Evolutionary conservation across 2,797 vertebrate genomes (phyloP), one percentile per base, ranked within the genome.

Genomic region (Megaceryle alcyon): DNA sequence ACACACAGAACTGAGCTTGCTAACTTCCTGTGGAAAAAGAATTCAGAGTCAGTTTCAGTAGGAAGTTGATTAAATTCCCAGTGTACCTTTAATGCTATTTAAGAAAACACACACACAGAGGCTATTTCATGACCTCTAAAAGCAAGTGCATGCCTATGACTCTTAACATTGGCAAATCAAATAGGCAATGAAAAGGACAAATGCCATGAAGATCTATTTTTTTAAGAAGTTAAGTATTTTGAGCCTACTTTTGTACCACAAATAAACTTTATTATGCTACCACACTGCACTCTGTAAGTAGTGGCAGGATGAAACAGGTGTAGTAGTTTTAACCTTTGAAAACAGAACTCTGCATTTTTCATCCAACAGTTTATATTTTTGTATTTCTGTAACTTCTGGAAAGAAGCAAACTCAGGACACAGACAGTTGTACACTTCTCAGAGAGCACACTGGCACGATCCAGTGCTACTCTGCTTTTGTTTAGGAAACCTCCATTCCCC

Each of bases 291-390:
- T 66, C 46, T 43, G 28, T 51, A 60, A 92, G 59, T 56, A 95
- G 82, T 16, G 39, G 43, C 13, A 92, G 76, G 82, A 77, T 51
- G 82, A 94, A 89, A 70, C 51, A 56, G 35, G 28, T 31, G 28
- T 25, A 78, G 53, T 10, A 71, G 65, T 65, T 83, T 41, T 94
- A 82, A 92, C 87, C 92, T 96, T 89, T 90, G 68, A 83, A 94
- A 94, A 66, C 23, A 0, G 1, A 94, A 68, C 33, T 86, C 39
- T 59, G 10, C 1, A 2, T 61, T 96, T 84, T 91, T 28, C 14
- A 14, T 80, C 57, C 5, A 29, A 39, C 8, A 21, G 37, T 61
- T 73, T 29, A 14, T 43, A 35, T 41, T n/a, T 25, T 35, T 21
- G 10, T 91, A 41, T 76, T 96, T 72, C 59, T 66, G 5, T 51